A percentile compares a stretch with the other conserved stretches of the same genome.
phyloP scores from a whole-genome alignment of 1,140 invertebrate genomes.

The Pararge aegeria region DNA sequence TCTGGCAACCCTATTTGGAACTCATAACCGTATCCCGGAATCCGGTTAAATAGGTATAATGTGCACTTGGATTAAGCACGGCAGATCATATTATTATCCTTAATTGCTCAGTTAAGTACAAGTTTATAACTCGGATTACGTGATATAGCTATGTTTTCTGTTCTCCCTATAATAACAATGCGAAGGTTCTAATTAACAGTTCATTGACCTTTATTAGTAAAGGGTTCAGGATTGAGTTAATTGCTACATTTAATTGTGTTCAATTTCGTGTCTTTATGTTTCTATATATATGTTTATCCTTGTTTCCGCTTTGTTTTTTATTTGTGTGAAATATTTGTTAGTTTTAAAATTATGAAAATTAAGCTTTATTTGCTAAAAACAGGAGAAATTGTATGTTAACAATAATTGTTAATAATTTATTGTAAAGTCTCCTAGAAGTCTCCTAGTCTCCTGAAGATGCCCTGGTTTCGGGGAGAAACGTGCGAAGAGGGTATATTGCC shows the following conservation, averaged over 20 bases:
- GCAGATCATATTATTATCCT: conserved; percentile 68
- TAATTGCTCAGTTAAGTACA: conserved; percentile 64
- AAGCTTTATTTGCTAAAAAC: too few species aligned
- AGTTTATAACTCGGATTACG: conserved; percentile 61
- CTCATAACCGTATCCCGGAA: conserved; percentile 66
- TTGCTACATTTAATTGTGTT: not conserved
- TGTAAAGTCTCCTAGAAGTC: too few species aligned
- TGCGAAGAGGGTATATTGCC: too few species aligned
- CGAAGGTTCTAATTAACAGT: conserved; percentile 6
- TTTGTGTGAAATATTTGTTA: too few species aligned
- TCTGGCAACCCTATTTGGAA: conserved; percentile 27
- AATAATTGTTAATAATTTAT: too few species aligned
- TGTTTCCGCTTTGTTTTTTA: too few species aligned
- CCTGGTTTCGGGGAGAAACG: too few species aligned
- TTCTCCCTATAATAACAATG: conserved; percentile 11
- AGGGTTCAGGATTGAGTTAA: not conserved
- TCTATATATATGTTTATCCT: too few species aligned
- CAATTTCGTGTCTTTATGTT: too few species aligned
- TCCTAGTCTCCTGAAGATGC: too few species aligned
- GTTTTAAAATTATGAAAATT: too few species aligned
- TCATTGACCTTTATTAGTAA: conserved; percentile 8
- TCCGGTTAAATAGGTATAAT: conserved; percentile 73
- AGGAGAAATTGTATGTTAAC: too few species aligned
- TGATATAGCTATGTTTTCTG: conserved; percentile 31
- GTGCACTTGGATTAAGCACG: conserved; percentile 54